Percentiles rank a stretch among this genome's conserved stretches.
phyloP scores from a whole-genome alignment of 2,888 invertebrate genomes.

The Blastobasis lacticolella region DNA sequence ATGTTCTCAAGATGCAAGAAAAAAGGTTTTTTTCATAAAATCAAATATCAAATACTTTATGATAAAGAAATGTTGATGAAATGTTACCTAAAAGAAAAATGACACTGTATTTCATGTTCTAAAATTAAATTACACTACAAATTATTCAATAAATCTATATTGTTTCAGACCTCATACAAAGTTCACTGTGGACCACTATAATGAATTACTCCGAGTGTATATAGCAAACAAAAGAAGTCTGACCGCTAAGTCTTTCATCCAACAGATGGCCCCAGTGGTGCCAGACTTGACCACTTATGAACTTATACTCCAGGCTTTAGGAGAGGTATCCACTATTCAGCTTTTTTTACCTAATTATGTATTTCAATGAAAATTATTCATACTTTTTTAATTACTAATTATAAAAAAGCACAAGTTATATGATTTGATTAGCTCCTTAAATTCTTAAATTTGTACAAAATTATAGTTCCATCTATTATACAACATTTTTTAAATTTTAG shows the following conservation, averaged over 20 bases:
- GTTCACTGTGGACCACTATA: conserved; percentile 66
- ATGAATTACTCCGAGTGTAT: conserved; percentile 72
- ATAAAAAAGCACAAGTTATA: too few relatives aligned
- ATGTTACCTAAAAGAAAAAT: too few relatives aligned
- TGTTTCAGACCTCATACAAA: conserved; percentile 41
- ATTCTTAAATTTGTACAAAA: too few relatives aligned
- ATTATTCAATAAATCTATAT: neutral
- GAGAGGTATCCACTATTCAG: conserved; percentile 46
- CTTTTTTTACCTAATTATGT: neutral
- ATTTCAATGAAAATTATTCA: too few relatives aligned
- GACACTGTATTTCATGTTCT: too few relatives aligned
- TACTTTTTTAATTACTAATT: too few relatives aligned
- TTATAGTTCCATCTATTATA: too few relatives aligned
- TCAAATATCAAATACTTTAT: too few relatives aligned
- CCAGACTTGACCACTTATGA: conserved; percentile 71
- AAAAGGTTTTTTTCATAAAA: too few relatives aligned
- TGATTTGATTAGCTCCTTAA: too few relatives aligned
- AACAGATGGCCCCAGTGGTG: conserved; percentile 53
- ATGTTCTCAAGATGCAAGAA: too few relatives aligned
- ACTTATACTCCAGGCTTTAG: conserved; percentile 71
- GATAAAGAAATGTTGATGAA: too few relatives aligned
- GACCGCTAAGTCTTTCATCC: conserved; percentile 56
- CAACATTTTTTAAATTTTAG: conserved; percentile 22
- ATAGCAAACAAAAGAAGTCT: conserved; percentile 71
- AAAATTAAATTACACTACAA: neutral